Conservation (phyloP, 2,797 vertebrate species). For the Hoplostethus mediterraneus region DNA sequence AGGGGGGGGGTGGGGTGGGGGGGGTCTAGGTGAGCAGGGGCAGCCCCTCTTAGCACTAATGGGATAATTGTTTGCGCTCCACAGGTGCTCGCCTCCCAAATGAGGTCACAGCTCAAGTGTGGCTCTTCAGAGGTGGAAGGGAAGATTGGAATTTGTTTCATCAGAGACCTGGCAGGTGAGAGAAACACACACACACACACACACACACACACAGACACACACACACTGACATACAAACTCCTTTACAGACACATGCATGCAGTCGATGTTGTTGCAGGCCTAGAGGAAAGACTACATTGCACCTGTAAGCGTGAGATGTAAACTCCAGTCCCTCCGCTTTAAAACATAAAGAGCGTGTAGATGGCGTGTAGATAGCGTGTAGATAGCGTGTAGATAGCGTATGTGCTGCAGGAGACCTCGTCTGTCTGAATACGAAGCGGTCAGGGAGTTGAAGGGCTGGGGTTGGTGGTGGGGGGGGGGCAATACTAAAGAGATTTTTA, state of each 20-base stretch:
- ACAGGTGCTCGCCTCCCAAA: conserved; percentile 92
- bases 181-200: conserved; percentile 32
- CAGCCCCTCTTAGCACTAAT: conserved; percentile 87
- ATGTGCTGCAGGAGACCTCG: neutral
- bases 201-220: too few species aligned
- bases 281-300: neutral
- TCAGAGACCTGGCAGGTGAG: conserved; percentile 28
- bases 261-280: too few species aligned
- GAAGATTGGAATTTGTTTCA: conserved; percentile 72
- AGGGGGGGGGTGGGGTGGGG: conserved; percentile 51
- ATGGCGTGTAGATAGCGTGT: too few species aligned
- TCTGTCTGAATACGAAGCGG: neutral
- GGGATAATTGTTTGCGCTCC: conserved; percentile 92
- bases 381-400: too few species aligned
- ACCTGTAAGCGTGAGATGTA: conserved; percentile 10
- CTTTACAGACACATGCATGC: too few species aligned
- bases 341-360: too few species aligned
- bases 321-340: too few species aligned
- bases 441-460: neutral
- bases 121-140: conserved; percentile 86
- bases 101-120: conserved; percentile 97
- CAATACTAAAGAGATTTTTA: conserved; percentile 27
- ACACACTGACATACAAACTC: too few species aligned
- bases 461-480: neutral
- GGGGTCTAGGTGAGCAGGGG: conserved; percentile 70